A percentile compares a stretch with the other conserved stretches of the same genome.
phyloP scores from a whole-genome alignment of 2,888 invertebrate species.

The Osmoderma eremita region DNA sequence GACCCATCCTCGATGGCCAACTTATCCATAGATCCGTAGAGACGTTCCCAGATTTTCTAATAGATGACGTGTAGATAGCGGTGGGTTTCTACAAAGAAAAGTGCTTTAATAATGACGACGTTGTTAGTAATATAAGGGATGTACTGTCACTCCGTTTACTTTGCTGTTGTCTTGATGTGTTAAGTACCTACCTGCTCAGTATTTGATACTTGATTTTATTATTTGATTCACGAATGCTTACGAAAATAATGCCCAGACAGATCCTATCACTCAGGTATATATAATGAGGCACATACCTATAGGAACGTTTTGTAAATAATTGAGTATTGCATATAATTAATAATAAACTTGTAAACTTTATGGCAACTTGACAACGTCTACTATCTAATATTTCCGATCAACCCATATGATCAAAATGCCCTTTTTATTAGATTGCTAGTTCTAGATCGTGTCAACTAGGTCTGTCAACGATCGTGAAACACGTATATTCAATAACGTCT shows the following conservation, averaged over 20 bases:
- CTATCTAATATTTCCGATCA: too few species aligned
- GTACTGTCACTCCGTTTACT: background rate
- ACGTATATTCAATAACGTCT: too few species aligned
- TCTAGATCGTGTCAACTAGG: too few species aligned
- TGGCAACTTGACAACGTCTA: too few species aligned
- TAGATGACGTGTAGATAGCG: conserved; percentile 10
- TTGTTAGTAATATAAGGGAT: background rate
- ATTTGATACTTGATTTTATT: background rate
- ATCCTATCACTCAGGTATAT: conserved; percentile 10
- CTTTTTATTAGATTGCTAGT: too few species aligned
- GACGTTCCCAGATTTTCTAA: conserved; percentile 45
- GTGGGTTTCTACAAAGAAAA: background rate
- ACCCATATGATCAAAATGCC: too few species aligned
- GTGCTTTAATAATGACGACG: too few species aligned
- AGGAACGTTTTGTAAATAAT: conserved; percentile 9
- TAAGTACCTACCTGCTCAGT: background rate
- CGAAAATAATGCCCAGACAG: conserved; percentile 20
- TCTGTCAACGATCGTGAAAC: too few species aligned
- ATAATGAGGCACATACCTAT: background rate
- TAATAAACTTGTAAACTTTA: background rate
- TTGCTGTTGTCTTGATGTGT: conserved; percentile 5
- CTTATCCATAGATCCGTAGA: conserved; percentile 54
- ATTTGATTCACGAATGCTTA: conserved; percentile 6
- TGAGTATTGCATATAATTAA: background rate
- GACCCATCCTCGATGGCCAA: conserved; percentile 58